Base-by-base conservation (phyloP, 2,888 invertebrate species). In the Synergus japonicus region DNA sequence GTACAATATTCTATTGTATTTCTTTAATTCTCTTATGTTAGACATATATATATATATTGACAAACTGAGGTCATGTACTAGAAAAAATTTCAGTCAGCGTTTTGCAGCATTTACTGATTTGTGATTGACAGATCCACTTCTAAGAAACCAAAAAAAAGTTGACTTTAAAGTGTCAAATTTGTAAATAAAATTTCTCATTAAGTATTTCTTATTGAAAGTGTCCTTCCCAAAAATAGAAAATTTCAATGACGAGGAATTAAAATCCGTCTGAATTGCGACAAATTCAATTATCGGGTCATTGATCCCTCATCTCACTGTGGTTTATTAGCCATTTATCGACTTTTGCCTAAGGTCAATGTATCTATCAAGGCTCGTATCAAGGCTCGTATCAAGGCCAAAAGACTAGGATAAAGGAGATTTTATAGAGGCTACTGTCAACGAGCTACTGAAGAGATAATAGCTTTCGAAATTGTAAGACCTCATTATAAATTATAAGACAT, bases 251-350 rank as follows among this genome's bases (percentile, higher is more conserved):
- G 22, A 3, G 29, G 29, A 22, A 29, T 37, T 49, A 15, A 29
- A 49, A 29, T 2, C 54, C 37, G 37, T 54, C 29, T 73, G 37
- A 73, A 73, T 54, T 73, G 37, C 73, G 22, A 54, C n/a, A n/a
- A 54, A 37, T 73, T 54, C 49, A 49, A 37, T 54, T 73, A 49
- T 73, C 49, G 54, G 84, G 84, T 83, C 84, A 80, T 84, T 83
- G 84, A 82, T 82, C 84, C 81, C 83, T 46, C 82, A 66, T 46
- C 82, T 73, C 82, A 81, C 79, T 78, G 79, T 78, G 81, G 82
- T 77, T 82, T 81, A 82, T 83, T 81, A 65, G 78, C 78, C 79
- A 83, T 82, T 82, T 81, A 81, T 84, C 82, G 80, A 82, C 84
- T 82, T 83, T 79, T 15, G 29, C 46, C 13, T 73, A 54, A 73